Evolutionary conservation across 2,888 invertebrate species (phyloP).

Genomic region (Caenorhabditis angaria): DNA sequence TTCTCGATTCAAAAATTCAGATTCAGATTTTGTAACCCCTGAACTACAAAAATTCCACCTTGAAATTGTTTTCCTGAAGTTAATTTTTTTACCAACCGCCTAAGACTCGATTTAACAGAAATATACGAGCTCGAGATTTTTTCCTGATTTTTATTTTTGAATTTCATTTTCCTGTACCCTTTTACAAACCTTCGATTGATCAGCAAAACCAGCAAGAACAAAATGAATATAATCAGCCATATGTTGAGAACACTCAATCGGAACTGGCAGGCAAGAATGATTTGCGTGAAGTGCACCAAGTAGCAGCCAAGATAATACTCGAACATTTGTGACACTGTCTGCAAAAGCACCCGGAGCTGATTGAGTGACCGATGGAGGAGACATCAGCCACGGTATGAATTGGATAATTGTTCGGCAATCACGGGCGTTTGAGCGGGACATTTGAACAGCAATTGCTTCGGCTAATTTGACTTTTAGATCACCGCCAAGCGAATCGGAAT

Average conservation of each 20-base stretch:
- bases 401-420: conserved; percentile 67
- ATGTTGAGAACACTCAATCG: conserved; percentile 93
- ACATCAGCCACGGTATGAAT: conserved; percentile 71
- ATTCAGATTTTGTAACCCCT: too few relatives aligned
- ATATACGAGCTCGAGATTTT: too few relatives aligned
- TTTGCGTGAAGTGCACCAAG: conserved; percentile 84
- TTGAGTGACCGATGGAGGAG: conserved; percentile 69
- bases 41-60: too few relatives aligned
- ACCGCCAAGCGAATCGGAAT: conserved; percentile 83
- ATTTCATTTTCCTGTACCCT: background rate
- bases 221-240: conserved; percentile 96
- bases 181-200: conserved; percentile 90
- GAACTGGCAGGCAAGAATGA: conserved; percentile 82
- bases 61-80: too few relatives aligned
- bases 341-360: conserved; percentile 69
- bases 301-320: conserved; percentile 92
- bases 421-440: conserved; percentile 59
- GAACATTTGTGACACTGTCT: conserved; percentile 76
- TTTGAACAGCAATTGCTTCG: conserved; percentile 53
- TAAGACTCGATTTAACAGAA: too few relatives aligned
- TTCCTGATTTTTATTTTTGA: conserved; percentile 1
- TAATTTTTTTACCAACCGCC: too few relatives aligned
- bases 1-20: too few relatives aligned
- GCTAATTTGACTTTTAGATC: conserved; percentile 85
- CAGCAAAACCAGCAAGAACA: conserved; percentile 94